A percentile compares a stretch with the other conserved stretches of the same genome.
Conservation (phyloP, 64 coral and sea anemone species). For the Porites lutea region DNA sequence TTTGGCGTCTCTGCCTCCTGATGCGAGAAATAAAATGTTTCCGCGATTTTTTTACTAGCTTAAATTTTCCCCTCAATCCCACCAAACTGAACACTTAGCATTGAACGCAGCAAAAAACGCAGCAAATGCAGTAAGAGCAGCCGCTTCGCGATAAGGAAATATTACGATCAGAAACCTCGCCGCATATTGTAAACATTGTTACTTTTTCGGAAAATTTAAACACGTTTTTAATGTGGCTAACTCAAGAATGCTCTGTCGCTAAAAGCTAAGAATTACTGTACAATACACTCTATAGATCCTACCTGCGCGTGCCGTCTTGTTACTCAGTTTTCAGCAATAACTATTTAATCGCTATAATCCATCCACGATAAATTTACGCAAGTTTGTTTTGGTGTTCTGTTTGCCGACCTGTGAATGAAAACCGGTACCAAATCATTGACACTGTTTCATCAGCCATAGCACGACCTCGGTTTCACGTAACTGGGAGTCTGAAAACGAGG, state of each 20-base stretch:
- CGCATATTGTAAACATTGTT: background rate
- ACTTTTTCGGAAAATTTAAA: background rate
- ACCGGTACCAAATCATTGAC: slow-evolving; percentile 67
- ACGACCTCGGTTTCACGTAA: slow-evolving; percentile 37
- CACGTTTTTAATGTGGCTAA: background rate
- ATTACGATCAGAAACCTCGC: background rate
- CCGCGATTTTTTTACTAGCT: background rate
- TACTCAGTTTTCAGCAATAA: background rate
- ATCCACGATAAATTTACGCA: slow-evolving; percentile 42
- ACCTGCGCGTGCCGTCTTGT: slow-evolving; percentile 1
- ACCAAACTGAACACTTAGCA: background rate
- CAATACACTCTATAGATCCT: background rate
- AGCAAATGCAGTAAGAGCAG: background rate
- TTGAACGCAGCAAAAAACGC: background rate
- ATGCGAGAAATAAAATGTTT: background rate
- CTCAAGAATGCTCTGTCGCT: background rate
- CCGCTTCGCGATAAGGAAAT: background rate
- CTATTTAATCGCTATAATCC: slow-evolving; percentile 1
- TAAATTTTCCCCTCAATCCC: background rate
- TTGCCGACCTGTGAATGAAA: slow-evolving; percentile 17
- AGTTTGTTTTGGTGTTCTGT: slow-evolving; percentile 13
- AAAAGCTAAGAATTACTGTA: background rate
- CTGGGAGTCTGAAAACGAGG: background rate
- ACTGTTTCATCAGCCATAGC: slow-evolving; percentile 52
- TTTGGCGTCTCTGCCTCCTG: slow-evolving; percentile 25